Percentiles rank a stretch among this genome's conserved stretches.
Conservation (phyloP, 2,113 vertebrate species). For the Menura novaehollandiae region DNA sequence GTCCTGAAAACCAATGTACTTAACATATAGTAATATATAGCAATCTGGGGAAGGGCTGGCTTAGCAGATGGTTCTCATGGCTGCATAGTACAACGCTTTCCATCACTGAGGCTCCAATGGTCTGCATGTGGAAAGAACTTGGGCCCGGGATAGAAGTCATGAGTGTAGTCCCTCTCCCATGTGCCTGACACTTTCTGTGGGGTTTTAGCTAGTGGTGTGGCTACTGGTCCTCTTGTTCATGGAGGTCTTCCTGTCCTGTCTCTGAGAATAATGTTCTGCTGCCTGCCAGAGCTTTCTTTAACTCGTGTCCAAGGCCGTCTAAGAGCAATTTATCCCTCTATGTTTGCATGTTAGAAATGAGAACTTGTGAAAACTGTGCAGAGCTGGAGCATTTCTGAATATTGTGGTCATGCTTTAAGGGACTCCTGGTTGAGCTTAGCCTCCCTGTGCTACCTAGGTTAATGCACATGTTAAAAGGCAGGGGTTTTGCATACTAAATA, state of each 20-base stretch:
- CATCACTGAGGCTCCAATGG: not conserved
- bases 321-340: not conserved
- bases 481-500: not conserved
- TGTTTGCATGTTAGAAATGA: not conserved
- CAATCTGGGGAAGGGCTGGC: not conserved
- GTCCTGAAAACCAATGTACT: not conserved
- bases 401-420: not conserved
- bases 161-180: not conserved
- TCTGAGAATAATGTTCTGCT: not conserved
- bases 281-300: not conserved
- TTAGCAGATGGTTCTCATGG: not conserved
- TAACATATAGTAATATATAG: fast-evolving
- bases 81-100: not conserved
- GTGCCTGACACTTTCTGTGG: fast-evolving
- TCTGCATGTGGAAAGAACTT: not conserved
- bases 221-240: not conserved
- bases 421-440: not conserved
- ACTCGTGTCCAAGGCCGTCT: not conserved
- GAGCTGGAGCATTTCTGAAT: not conserved
- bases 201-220: not conserved
- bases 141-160: not conserved
- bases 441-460: not conserved
- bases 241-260: not conserved
- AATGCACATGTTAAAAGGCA: not conserved
- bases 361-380: not conserved